These are phyloP conservation scores for Schizothorax lantsangensis DNA, from an alignment of 2,797 vertebrate species.

Conservation along the genomic window DNA sequence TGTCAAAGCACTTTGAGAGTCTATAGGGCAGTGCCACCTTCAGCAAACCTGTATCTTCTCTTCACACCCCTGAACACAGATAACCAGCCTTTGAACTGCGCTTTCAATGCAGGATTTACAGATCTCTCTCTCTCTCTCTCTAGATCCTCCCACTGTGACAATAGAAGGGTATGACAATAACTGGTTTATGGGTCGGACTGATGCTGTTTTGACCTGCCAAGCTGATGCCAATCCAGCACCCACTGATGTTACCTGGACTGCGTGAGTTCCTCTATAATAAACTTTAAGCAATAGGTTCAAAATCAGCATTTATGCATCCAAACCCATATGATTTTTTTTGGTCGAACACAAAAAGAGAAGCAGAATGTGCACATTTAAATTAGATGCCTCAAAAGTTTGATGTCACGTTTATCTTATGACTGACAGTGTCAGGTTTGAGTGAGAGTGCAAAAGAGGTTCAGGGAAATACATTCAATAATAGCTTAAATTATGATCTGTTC, in stretches of 20 bases:
- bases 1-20: conserved; percentile 5
- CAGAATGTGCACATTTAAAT: neutral
- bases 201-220: conserved; percentile 76
- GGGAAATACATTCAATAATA: neutral
- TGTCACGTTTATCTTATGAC: neutral
- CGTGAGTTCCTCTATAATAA: conserved; percentile 74
- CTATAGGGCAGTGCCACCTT: conserved; percentile 38
- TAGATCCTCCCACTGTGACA: conserved; percentile 78
- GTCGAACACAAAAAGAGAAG: neutral
- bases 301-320: neutral
- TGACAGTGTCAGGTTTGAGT: neutral
- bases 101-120: conserved; percentile 11
- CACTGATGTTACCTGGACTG: conserved; percentile 78
- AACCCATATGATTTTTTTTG: neutral
- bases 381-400: no score
- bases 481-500: neutral
- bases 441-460: neutral
- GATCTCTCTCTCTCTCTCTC: conserved; percentile 23
- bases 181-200: conserved; percentile 84
- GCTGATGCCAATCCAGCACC: conserved; percentile 81
- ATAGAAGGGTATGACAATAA: conserved; percentile 87
- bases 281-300: neutral
- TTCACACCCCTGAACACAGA: conserved; percentile 22
- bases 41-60: conserved; percentile 30
- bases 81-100: conserved; percentile 23